Base-by-base conservation (phyloP, 1,140 invertebrate species). In the Ladona fulva region DNA sequence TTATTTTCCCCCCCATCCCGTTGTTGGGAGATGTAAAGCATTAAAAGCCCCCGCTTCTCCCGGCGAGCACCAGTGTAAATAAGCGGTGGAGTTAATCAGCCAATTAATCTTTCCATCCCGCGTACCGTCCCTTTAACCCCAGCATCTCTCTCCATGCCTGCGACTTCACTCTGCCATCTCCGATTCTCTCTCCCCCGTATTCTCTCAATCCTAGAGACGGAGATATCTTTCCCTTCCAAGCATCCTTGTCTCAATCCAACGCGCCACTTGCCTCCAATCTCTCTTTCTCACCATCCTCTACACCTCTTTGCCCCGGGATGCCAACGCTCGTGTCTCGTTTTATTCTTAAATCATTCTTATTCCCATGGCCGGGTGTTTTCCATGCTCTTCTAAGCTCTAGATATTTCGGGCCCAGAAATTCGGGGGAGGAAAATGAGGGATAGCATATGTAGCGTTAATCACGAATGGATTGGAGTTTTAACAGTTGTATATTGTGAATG, bases 1-100 rank as follows among this genome's bases (percentile, higher is more conserved):
- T 52, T 11, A 52, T 10, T 19, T 19, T 11, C 52, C 3, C 52
- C 52, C 3, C 52, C 52, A 1, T 22, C 52, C 52, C 1, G 52
- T 66, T 66, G 52, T 66, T 22, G 52, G 52, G 52, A 66, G 52
- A 66, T 66, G 52, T 66, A 66, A 66, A 66, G 52, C 52, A 66
- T 66, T 66, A 66, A 37, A 37, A 66, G 1, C 52, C 52, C 12
- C n/a, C 52, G 14, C 52, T 66, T 66, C 52, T 66, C 52, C 52
- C 52, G 52, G 3, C 52, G 52, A 16, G 14, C 52, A 66, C 52
- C 52, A 66, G 52, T 66, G 52, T 66, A 66, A 66, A 66, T 66
- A 66, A 66, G 52, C 14, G 52, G 52, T 12, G 12, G 52, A 66
- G 52, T 66, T 66, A 66, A 66, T 66, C 52, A 66, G 52, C 52